These are phyloP conservation scores for Ophonus ardosiacus DNA, from an alignment of 2,888 invertebrate species.

Conservation along the genomic window DNA sequence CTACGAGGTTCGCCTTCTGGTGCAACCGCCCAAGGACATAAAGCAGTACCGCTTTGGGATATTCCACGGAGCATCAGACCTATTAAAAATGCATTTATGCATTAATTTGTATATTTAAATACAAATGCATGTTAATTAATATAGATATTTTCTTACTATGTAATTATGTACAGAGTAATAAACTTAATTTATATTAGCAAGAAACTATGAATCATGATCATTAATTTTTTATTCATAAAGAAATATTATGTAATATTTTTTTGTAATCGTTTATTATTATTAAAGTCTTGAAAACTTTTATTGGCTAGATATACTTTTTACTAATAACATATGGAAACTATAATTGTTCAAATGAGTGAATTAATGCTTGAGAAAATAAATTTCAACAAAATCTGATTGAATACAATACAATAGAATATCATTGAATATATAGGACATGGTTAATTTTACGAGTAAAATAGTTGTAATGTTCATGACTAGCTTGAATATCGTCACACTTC, in stretches of 20 bases:
- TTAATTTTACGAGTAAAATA: no score
- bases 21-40: slow-evolving; percentile 69
- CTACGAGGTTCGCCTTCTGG: slow-evolving; percentile 77
- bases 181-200: background rate
- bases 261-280: background rate
- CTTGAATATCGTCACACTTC: no score
- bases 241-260: background rate
- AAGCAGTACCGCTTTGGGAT: slow-evolving; percentile 85
- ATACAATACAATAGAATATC: no score
- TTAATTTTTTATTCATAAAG: background rate
- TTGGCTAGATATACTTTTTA: no score
- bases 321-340: no score
- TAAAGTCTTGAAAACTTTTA: no score
- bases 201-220: background rate
- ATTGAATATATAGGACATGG: background rate
- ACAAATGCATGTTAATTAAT: background rate
- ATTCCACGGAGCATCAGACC: slow-evolving; percentile 85
- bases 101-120: slow-evolving; percentile 1
- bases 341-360: no score
- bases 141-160: background rate
- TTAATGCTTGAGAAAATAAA: background rate
- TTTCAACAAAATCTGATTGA: background rate
- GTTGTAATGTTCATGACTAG: no score
- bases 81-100: slow-evolving; percentile 70
- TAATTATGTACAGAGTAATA: background rate